Evolutionary conservation across 2,888 invertebrate species (phyloP), one percentile per base, ranked within the genome.

Genomic region (Phanerotoma sp.): DNA sequence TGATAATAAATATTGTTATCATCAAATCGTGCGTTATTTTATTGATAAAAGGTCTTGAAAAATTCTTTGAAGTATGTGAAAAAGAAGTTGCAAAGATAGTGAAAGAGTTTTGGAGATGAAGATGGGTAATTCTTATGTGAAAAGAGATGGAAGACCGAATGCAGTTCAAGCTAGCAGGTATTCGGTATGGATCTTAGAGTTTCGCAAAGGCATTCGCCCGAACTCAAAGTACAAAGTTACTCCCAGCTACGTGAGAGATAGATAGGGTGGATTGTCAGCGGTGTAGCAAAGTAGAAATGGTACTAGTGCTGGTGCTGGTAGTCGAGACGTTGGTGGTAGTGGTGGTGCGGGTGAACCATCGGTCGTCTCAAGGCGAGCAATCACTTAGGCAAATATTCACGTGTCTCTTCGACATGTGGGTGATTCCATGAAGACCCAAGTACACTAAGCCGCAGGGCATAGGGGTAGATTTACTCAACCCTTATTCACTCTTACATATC

Each of bases 311-410:
- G n/a, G 21, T 21, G 18, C 13, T 32, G n/a, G 51, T 35, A 21
- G n/a, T 40, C 49, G n/a, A 11, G 37, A 5, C 32, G 38, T 46
- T 44, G 32, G 54, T 44, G 49, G 51, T 45, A 18, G 33, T n/a
- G 49, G 37, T 32, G 37, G 41, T 30, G 37, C 49, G 35, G 28
- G 46, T 22, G 22, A 16, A 28, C 22, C 20, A 45, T 44, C 40
- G 53, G 35, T 38, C 60, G 62, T 63, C 51, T 65, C 62, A 56
- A 66, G 64, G 62, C 64, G 64, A 65, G 67, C 58, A 56, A 63
- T 63, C 76, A 74, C 74, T 76, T 73, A 70, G 68, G 72, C 72
- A 76, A 76, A 76, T 75, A 76, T 73, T 72, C 72, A 68, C 69
- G 68, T 72, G 66, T 70, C 66, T 62, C 66, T 68, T 66, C 67